Base-by-base conservation (phyloP, 2,888 invertebrate species). In the Conchocele bisecta region DNA sequence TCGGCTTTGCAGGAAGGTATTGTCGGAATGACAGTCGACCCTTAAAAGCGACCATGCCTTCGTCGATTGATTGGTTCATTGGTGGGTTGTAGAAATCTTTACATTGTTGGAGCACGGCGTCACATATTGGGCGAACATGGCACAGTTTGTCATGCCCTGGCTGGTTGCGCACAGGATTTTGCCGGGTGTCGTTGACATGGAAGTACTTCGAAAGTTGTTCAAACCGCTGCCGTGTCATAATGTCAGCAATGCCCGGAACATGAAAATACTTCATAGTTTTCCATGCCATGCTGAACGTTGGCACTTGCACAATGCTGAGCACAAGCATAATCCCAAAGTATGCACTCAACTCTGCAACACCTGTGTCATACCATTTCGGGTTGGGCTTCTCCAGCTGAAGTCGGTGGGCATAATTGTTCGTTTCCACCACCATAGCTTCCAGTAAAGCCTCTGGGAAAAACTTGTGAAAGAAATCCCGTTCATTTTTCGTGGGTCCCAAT, bases 121-220 rank as follows among this genome's bases (percentile, higher is more conserved):
- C 50, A 15, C 65, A 0, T 3, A 65, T 11, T 22, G 71, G 71
- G 22, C 56, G 3, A 15, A 71, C 35, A 46, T 66, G 60, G 28
- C 60, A 71, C 0, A 71, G 39, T 50, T 54, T 56, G 44, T 66
- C 71, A 60, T 66, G 65, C 9, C 66, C 64, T 26, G 44, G 29
- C 15, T 57, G 6, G 4, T 53, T 35, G 56, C 35, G 44, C 3
- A 46, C 39, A 9, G 58, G 61, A 26, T 60, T 66, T 1, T 24
- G 24, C 7, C 11, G 22, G 11, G 48, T 54, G 29, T 66, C 59
- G 37, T 71, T 60, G 24, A 53, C 4, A 31, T 71, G 65, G 13
- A 71, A 42, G 13, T 60, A 71, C 17, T 50, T 46, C 2, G 24
- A 42, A 1, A 60, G 33, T 17, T 31, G 39, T 22, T 57, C 56